A percentile compares a stretch with the other conserved stretches of the same genome.
Evolutionary conservation across 1,140 invertebrate genomes (phyloP).

Genomic region (Galleria mellonella): DNA sequence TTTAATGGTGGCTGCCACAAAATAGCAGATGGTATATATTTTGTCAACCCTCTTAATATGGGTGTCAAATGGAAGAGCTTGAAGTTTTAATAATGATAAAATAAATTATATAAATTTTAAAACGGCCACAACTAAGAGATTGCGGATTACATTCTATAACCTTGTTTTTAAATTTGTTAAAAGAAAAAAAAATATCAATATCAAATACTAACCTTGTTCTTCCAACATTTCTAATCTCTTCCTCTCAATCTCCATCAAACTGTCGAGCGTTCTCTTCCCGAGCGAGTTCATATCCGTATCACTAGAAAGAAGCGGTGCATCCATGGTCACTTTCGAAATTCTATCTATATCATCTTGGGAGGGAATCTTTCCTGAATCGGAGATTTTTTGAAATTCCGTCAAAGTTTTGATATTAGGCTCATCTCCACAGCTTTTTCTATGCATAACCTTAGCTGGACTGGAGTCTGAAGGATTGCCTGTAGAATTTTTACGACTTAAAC

Average conservation of each 20-base stretch:
- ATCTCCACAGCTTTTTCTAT: slow-evolving; percentile 69
- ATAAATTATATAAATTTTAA: too few relatives aligned
- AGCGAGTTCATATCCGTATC: slow-evolving; percentile 80
- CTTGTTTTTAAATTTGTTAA: too few relatives aligned
- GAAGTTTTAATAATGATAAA: too few relatives aligned
- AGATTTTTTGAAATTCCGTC: slow-evolving; percentile 42
- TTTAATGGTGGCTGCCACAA: too few relatives aligned
- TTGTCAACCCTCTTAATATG: too few relatives aligned
- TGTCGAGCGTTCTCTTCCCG: slow-evolving; percentile 90
- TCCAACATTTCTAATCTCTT: slow-evolving; percentile 90
- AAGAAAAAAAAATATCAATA: too few relatives aligned
- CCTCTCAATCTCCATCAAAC: slow-evolving; percentile 91
- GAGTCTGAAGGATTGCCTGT: neutral
- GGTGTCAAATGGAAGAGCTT: too few relatives aligned
- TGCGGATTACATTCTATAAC: too few relatives aligned
- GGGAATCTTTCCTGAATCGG: slow-evolving; percentile 73
- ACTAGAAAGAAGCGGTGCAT: slow-evolving; percentile 81
- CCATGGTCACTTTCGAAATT: slow-evolving; percentile 89
- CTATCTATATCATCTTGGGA: slow-evolving; percentile 90
- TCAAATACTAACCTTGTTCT: slow-evolving; percentile 84
- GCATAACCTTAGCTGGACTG: slow-evolving; percentile 33
- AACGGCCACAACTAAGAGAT: too few relatives aligned
- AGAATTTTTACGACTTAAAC: slow-evolving; percentile 9
- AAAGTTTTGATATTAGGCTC: slow-evolving; percentile 41
- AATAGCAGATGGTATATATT: too few relatives aligned